Base-by-base conservation (phyloP, 2,888 invertebrate species). In the Rhyacophila evoluta region DNA sequence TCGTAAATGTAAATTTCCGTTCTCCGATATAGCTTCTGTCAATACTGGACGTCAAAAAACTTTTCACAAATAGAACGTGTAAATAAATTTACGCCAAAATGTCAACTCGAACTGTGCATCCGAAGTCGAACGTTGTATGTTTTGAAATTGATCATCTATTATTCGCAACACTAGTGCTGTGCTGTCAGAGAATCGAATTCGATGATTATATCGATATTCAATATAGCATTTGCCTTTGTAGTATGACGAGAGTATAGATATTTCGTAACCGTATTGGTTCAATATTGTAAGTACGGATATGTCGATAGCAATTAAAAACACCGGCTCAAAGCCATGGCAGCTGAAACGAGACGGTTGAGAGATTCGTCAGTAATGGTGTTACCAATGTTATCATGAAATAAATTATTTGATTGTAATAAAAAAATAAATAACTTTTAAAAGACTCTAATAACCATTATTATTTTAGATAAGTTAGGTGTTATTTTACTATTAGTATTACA, bases 271-370 rank as follows among this genome's bases (percentile, higher is more conserved):
- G n/a, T n/a, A n/a, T n/a, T n/a, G n/a, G n/a, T n/a, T n/a, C n/a
- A n/a, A n/a, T n/a, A n/a, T 5, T 19, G 8, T 19, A 10, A 55
- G 55, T 55, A 55, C 10, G 2, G 19, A 71, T 79, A 71, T 79
- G 77, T 79, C 72, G 77, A 75, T 74, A 74, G 82, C 82, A 80
- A 82, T 82, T 82, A 80, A 82, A 81, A 82, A 82, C 73, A 55
- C 72, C 72, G 72, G 69, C 77, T 80, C 80, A 80, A 79, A 82
- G 79, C 79, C 67, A 67, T 41, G 72, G 68, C 36, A 12, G 19
- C 5, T 8, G 27, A 33, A 29, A 33, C 69, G 69, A 28, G 69
- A 29, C 69, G 69, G 12, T 25, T n/a, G 25, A 33, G 29, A 6
- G 29, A 19, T 25, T 19, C 55, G 55, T 55, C 55, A 55, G 10